These are phyloP conservation scores for Crotalus viridis DNA, from an alignment of 2,113 vertebrate species.

Conservation along the genomic window DNA sequence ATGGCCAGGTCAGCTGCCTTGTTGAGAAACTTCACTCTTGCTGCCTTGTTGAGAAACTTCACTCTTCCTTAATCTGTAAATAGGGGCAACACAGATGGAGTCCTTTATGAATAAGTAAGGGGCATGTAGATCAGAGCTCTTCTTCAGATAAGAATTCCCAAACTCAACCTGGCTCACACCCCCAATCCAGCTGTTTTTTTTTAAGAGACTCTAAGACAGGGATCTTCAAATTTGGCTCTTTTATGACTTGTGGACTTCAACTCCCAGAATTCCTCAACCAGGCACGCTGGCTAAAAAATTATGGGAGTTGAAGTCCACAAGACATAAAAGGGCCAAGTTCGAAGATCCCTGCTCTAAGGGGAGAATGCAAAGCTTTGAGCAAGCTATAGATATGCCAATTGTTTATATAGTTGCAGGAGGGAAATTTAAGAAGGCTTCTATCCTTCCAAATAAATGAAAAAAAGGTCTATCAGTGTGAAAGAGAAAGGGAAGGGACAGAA, in stretches of 20 bases:
- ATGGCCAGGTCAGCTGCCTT: background rate
- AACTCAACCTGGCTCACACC: background rate
- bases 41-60: background rate
- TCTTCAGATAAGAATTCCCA: background rate
- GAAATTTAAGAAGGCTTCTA: background rate
- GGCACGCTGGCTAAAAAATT: no score
- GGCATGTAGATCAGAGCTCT: background rate
- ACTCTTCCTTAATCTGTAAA: background rate
- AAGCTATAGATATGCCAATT: background rate
- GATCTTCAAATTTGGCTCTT: no score
- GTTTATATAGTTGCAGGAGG: background rate
- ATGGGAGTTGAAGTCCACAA: no score
- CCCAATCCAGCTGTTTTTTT: background rate
- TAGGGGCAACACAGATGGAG: background rate
- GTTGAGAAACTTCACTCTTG: background rate
- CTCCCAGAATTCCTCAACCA: no score
- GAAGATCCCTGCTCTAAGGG: no score
- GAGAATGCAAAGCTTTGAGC: background rate
- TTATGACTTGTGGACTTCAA: no score
- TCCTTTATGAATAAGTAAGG: background rate
- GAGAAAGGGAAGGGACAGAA: background rate
- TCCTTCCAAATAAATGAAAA: background rate
- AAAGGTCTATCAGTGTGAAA: background rate
- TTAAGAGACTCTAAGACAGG: background rate
- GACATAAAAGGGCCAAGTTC: no score